Conservation (phyloP, 1,140 invertebrate species). For the Brachionus paranguensis region DNA sequence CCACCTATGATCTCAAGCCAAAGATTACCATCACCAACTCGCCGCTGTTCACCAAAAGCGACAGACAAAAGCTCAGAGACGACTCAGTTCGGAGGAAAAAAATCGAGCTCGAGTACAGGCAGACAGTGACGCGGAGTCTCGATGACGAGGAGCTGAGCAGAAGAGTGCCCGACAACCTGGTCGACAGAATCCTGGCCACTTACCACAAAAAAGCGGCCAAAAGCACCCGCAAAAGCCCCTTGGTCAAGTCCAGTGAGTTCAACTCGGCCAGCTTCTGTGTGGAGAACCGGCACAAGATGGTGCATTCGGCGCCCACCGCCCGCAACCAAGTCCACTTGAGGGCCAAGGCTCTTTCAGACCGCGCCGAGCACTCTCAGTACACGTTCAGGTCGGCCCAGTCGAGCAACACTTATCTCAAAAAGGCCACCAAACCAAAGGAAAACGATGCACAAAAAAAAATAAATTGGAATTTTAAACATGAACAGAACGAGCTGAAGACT, state of each 20-base stretch:
- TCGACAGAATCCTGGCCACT: not conserved
- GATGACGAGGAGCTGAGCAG: not conserved
- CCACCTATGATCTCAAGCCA: not conserved
- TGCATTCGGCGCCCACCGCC: not conserved
- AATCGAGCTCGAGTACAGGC: not conserved
- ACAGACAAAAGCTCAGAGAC: not conserved
- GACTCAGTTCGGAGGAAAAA: not conserved
- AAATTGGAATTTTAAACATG: not conserved
- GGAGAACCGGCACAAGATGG: not conserved
- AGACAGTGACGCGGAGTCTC: not conserved
- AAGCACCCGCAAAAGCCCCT: no score
- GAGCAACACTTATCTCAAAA: not conserved
- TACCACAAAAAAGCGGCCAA: not conserved
- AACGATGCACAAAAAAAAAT: not conserved
- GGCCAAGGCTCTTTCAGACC: not conserved
- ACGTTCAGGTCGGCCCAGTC: not conserved
- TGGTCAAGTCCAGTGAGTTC: no score
- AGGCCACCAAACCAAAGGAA: not conserved
- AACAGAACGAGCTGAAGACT: not conserved
- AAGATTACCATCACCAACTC: not conserved
- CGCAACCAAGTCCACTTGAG: not conserved
- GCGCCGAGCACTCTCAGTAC: not conserved
- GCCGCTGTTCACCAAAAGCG: not conserved
- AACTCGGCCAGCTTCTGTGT: not conserved
- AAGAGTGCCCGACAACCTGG: not conserved